Evolutionary conservation across 2,888 invertebrate species (phyloP).

Genomic region (Branchipolynoe longqiensis): DNA sequence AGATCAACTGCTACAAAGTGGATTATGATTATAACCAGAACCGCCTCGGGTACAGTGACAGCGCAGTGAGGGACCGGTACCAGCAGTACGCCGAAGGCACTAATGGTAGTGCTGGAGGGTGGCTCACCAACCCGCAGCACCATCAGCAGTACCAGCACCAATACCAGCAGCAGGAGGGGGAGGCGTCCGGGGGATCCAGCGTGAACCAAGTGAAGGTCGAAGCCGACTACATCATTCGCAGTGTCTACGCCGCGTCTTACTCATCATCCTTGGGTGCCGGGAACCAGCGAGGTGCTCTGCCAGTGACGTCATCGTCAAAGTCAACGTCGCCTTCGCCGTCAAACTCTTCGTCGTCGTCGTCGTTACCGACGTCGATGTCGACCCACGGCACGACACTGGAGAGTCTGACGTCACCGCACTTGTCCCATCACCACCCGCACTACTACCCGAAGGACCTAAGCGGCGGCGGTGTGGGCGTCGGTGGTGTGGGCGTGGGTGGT

Average conservation of each 20-base stretch:
- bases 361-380: background rate
- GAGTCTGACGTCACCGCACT: conserved; percentile 4
- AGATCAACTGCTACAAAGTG: too few relatives aligned
- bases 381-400: background rate
- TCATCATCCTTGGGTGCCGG: too few relatives aligned
- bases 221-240: too few relatives aligned
- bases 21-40: background rate
- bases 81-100: background rate
- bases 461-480: too few relatives aligned
- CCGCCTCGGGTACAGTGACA: background rate
- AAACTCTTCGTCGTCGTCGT: background rate
- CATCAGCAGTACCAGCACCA: too few relatives aligned
- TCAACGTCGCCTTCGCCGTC: background rate
- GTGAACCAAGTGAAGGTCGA: background rate
- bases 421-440: conserved; percentile 27
- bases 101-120: background rate
- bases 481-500: too few relatives aligned
- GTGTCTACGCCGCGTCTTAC: too few relatives aligned
- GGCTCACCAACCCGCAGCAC: background rate
- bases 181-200: background rate
- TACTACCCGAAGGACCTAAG: background rate
- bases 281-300: too few relatives aligned
- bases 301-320: background rate
- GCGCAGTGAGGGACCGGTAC: background rate
- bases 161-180: background rate